Evolutionary conservation across 2,113 vertebrate genomes (phyloP).

Genomic region (Dryoscopus gambensis): DNA sequence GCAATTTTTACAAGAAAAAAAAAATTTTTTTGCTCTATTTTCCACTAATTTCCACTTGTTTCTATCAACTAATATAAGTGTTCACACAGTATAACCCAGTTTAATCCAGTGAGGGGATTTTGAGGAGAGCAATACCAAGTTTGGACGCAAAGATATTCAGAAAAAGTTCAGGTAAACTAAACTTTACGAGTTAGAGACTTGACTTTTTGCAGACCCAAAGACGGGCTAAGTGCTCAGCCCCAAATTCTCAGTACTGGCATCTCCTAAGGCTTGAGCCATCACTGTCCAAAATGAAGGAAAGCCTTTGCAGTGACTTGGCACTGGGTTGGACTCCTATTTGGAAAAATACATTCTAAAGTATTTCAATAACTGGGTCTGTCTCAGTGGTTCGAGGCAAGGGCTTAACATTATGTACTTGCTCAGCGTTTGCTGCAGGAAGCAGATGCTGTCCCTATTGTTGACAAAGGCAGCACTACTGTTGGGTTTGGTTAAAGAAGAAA

Average conservation of each 20-base stretch:
- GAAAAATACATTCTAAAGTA: neutral
- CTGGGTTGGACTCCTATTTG: neutral
- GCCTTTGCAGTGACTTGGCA: neutral
- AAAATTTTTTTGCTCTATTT: neutral
- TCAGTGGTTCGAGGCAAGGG: neutral
- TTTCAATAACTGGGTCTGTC: neutral
- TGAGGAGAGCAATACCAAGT: neutral
- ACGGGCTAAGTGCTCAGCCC: neutral
- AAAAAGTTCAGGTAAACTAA: neutral
- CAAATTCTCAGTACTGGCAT: neutral
- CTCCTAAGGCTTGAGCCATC: neutral
- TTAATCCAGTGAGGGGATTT: neutral
- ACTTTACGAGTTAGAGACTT: neutral
- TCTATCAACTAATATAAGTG: neutral
- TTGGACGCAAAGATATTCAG: neutral
- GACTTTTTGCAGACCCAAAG: neutral
- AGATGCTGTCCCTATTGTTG: constrained; percentile 5
- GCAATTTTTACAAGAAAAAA: neutral
- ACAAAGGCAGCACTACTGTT: neutral
- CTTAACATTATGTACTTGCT: neutral
- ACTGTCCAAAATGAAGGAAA: neutral
- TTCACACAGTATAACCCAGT: neutral
- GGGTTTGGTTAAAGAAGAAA: neutral
- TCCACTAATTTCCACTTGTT: neutral
- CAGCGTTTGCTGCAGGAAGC: neutral